phyloP scores from a whole-genome alignment of 64 coral and sea anemone genomes.

The Montipora capricornis region DNA sequence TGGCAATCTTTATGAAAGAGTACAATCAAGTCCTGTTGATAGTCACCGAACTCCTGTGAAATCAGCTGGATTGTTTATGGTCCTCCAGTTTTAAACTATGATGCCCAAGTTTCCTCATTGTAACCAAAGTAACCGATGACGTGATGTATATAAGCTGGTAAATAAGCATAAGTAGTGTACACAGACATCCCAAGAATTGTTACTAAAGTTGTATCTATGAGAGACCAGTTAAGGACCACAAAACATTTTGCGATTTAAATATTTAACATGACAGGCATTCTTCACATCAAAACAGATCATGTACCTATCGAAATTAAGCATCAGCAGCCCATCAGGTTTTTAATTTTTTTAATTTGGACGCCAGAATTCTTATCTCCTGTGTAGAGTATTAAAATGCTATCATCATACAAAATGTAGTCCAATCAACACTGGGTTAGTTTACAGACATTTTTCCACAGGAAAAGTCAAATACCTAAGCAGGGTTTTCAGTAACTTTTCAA shows the following conservation, averaged over 20 bases:
- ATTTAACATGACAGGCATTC: neutral
- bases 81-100: neutral
- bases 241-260: neutral
- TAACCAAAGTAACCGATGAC: slow-evolving; percentile 34
- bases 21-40: neutral
- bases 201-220: slow-evolving; percentile 77
- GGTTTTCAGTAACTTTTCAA: no score
- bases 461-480: no score
- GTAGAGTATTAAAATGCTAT: no score
- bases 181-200: slow-evolving; percentile 91
- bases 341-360: no score
- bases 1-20: neutral
- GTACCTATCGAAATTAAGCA: no score
- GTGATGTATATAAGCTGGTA: slow-evolving; percentile 72
- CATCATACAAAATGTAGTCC: no score
- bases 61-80: neutral
- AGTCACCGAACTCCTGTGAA: neutral
- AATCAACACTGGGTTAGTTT: no score
- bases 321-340: no score
- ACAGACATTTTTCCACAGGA: no score
- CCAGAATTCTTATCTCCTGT: no score
- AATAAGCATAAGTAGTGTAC: slow-evolving; percentile 88
- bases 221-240: slow-evolving; percentile 53
- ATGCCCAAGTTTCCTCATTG: neutral
- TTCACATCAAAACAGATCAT: neutral